Evolutionary conservation across 2,113 vertebrate species (phyloP), one percentile per base, ranked within the genome.

Genomic region (Trematomus loennbergii): DNA sequence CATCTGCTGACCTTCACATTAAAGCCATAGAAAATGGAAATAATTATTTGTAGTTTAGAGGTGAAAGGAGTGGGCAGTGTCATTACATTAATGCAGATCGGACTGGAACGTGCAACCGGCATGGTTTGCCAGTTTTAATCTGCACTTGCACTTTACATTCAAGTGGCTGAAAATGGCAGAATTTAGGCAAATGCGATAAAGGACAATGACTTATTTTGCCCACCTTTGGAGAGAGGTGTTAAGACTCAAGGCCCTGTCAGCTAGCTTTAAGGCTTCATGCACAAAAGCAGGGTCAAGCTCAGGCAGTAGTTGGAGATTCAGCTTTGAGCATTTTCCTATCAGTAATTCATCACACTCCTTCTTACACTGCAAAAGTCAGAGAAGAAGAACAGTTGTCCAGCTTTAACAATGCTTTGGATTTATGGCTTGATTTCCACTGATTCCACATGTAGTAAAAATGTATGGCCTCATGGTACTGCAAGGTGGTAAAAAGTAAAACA

Each of bases 1-100:
- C 85, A 83, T 86, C 83, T 87, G 79, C 68, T 67, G 85, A 90
- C 81, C 74, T 86, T 78, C 17, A 33, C 46, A 46, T 84, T 59
- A 75, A 84, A 66, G 36, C 54, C 18, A 48, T 25, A 29, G 49
- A 59, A 72, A 62, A 63, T 45, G 50, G 63, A 52, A 43, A 75
- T 22, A 45, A 81, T 48, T 62, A 70, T 79, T 67, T 80, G 72
- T 52, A 49, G 54, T 81, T 50, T 63, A 49, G 65, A 67, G 72
- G 76, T 78, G 61, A 52, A 73, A 68, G 50, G 52, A 70, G 20
- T 29, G 17, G 64, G 40, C 72, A 57, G 40, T 52, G 75, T 55
- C 53, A 69, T 61, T 58, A 58, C 50, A 50, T 57, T 59, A 4
- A 55, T 12, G 9, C 43, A 52, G 70, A 20, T 22, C n/a, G 0